These are phyloP conservation scores for Apteryx mantelli DNA, from an alignment of 2,113 vertebrate species.

Conservation along the genomic window DNA sequence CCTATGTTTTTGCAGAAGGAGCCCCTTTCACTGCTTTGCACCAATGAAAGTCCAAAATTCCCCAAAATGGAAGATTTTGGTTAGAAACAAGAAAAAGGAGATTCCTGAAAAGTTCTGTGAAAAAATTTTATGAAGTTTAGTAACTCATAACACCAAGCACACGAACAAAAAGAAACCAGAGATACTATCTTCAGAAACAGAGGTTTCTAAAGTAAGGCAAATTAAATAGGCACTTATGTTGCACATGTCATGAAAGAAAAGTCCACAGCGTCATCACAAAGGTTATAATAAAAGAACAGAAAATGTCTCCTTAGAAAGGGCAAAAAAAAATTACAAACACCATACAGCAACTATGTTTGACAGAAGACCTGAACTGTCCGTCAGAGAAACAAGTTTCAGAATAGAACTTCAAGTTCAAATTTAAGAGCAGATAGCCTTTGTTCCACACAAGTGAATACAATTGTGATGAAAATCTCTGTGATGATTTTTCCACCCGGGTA, in stretches of 20 bases:
- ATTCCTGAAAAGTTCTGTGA: background rate
- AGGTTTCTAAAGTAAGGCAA: background rate
- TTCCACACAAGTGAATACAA: background rate
- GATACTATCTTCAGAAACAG: background rate
- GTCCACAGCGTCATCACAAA: background rate
- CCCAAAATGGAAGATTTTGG: background rate
- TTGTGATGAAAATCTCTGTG: background rate
- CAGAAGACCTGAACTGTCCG: background rate
- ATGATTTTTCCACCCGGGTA: background rate
- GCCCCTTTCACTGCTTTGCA: background rate
- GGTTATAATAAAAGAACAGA: background rate
- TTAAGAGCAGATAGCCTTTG: background rate
- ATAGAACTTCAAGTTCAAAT: background rate
- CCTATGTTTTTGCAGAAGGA: background rate
- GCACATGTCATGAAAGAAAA: background rate
- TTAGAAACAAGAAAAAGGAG: background rate
- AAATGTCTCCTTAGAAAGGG: background rate
- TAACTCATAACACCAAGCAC: background rate
- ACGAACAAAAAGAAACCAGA: background rate
- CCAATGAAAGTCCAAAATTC: background rate
- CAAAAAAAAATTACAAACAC: background rate
- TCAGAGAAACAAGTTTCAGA: background rate
- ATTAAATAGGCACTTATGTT: background rate
- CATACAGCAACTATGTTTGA: background rate
- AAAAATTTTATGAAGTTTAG: background rate